Conservation (phyloP, 2,888 invertebrate species). For the Lissonota sp. region DNA sequence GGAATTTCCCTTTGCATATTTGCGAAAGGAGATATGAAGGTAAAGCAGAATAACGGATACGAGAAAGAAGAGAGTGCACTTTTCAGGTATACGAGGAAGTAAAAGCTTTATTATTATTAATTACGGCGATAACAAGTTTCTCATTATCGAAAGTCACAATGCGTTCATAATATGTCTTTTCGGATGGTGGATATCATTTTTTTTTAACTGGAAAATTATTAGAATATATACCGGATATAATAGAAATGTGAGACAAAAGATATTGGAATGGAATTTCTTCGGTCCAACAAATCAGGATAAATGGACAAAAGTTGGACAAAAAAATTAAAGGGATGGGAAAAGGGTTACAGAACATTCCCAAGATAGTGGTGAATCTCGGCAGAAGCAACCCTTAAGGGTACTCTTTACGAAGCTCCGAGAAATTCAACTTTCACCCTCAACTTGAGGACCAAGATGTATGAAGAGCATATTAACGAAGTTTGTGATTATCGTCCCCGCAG, state of each 20-base stretch:
- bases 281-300: neutral
- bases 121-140: too few relatives aligned
- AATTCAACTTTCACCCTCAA: slow-evolving; percentile 13
- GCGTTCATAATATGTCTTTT: too few relatives aligned
- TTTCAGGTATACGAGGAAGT: too few relatives aligned
- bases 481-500: slow-evolving; percentile 3
- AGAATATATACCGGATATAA: too few relatives aligned
- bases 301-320: neutral
- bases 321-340: neutral
- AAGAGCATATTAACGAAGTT: slow-evolving; percentile 16
- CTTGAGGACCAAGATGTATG: neutral
- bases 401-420: neutral
- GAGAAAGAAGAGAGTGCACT: slow-evolving; percentile 17
- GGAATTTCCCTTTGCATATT: slow-evolving; percentile 69
- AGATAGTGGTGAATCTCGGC: neutral
- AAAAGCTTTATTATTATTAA: too few relatives aligned
- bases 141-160: too few relatives aligned
- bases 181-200: too few relatives aligned
- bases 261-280: too few relatives aligned
- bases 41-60: slow-evolving; percentile 28
- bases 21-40: slow-evolving; percentile 14
- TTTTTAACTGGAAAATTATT: too few relatives aligned
- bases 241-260: too few relatives aligned
- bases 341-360: neutral
- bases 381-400: neutral